Conservation (phyloP, 2,113 vertebrate genomes). For the Indri indri region DNA sequence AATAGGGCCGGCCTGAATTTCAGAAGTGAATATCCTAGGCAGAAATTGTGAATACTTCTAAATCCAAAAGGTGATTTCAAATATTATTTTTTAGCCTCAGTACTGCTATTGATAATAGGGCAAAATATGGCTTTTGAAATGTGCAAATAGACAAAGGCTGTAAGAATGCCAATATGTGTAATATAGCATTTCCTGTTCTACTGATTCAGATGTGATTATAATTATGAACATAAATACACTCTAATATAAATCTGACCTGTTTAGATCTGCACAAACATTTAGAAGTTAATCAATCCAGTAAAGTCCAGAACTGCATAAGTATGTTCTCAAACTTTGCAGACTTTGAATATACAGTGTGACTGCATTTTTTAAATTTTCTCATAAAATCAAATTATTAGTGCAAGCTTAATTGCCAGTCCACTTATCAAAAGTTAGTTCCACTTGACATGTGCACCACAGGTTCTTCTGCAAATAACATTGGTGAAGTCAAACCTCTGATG, state of each 20-base stretch:
- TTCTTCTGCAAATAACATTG: not conserved
- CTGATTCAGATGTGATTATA: conserved; percentile 16
- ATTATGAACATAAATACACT: conserved; percentile 32
- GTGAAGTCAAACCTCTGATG: not conserved
- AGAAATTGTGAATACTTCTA: not conserved
- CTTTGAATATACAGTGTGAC: not conserved
- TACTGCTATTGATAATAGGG: not conserved
- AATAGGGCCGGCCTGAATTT: not conserved
- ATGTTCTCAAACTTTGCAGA: not conserved
- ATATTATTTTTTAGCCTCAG: not conserved
- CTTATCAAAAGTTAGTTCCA: not conserved
- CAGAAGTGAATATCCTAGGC: not conserved
- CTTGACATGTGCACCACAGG: not conserved
- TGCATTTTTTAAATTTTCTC: not conserved
- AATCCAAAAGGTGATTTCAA: not conserved
- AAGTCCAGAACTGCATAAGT: not conserved
- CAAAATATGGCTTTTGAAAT: not conserved
- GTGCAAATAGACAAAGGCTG: not conserved
- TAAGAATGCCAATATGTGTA: not conserved
- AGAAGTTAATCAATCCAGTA: not conserved
- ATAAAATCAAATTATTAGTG: conserved; percentile 1
- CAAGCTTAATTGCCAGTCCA: not conserved
- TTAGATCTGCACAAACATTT: conserved; percentile 18
- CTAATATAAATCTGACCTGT: not conserved
- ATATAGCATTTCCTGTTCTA: not conserved